Evolutionary conservation across 2,888 invertebrate genomes (phyloP).

Genomic region (Microchrysa polita): DNA sequence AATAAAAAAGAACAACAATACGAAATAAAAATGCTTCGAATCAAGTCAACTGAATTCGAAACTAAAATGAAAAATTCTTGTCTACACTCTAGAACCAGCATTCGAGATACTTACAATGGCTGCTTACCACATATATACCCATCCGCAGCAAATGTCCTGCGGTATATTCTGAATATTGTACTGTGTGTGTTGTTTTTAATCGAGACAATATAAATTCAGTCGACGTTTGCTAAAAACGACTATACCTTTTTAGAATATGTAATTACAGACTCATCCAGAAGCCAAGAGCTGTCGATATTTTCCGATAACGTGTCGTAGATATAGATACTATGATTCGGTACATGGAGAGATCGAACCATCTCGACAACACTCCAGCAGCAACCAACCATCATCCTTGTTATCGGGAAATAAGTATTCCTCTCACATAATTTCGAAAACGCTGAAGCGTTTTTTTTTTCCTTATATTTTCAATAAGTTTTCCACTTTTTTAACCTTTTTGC

Average conservation of each 20-base stretch:
- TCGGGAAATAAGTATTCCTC: constrained; percentile 30
- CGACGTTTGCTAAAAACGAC: constrained; percentile 47
- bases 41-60: too few species aligned
- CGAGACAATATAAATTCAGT: constrained; percentile 50
- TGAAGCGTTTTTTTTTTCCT: not conserved
- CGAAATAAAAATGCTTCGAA: too few species aligned
- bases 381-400: constrained; percentile 15
- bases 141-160: not conserved
- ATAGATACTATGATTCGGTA: too few species aligned
- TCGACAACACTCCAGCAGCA: too few species aligned
- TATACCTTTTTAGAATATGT: constrained; percentile 50
- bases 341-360: too few species aligned
- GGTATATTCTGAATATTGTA: not conserved
- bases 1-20: too few species aligned
- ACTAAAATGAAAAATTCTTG: too few species aligned
- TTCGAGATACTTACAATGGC: not conserved
- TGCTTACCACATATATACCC: not conserved
- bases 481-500: not conserved
- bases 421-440: constrained; percentile 15
- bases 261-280: constrained; percentile 49
- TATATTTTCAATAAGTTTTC: constrained; percentile 14
- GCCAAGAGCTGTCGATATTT: constrained; percentile 39
- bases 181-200: constrained; percentile 48
- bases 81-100: not conserved
- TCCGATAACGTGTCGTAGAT: not conserved